Evolutionary conservation across 2,888 invertebrate genomes (phyloP).

Genomic region (Portevinia maculata): DNA sequence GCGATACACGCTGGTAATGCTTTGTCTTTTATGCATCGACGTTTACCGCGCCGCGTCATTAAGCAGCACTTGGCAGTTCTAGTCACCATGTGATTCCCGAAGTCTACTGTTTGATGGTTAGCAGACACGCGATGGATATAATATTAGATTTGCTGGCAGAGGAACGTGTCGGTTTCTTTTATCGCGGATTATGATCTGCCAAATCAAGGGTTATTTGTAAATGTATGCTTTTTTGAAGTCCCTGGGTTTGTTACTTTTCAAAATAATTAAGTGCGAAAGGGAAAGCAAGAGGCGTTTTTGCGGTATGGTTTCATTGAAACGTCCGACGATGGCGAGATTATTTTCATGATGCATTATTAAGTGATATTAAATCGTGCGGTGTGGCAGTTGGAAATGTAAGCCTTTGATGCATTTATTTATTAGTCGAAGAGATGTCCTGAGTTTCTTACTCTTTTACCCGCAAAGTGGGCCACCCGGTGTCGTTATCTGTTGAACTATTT

Average conservation of each 20-base stretch:
- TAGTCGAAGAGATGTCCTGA: too few species aligned
- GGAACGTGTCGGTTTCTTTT: conserved; percentile 44
- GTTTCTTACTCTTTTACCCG: too few species aligned
- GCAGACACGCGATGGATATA: conserved; percentile 63
- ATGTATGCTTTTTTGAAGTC: conserved; percentile 44
- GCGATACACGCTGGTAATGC: conserved; percentile 8
- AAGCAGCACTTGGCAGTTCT: conserved; percentile 47
- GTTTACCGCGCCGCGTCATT: conserved; percentile 43
- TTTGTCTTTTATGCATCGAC: conserved; percentile 45
- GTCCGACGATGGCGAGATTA: background rate
- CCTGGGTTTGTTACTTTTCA: conserved; percentile 12
- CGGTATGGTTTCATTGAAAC: background rate
- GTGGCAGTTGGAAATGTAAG: background rate
- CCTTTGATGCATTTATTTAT: too few species aligned
- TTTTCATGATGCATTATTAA: background rate
- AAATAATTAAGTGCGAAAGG: background rate
- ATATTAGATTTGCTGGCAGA: conserved; percentile 5
- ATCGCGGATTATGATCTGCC: conserved; percentile 60
- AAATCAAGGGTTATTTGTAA: conserved; percentile 60
- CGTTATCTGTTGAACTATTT: too few species aligned
- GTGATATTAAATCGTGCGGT: background rate
- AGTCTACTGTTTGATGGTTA: conserved; percentile 48
- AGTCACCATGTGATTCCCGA: conserved; percentile 22
- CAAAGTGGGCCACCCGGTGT: too few species aligned
- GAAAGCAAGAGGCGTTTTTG: background rate